Evolutionary conservation across 2,113 vertebrate species (phyloP).

Genomic region (Nesogale talazaci): DNA sequence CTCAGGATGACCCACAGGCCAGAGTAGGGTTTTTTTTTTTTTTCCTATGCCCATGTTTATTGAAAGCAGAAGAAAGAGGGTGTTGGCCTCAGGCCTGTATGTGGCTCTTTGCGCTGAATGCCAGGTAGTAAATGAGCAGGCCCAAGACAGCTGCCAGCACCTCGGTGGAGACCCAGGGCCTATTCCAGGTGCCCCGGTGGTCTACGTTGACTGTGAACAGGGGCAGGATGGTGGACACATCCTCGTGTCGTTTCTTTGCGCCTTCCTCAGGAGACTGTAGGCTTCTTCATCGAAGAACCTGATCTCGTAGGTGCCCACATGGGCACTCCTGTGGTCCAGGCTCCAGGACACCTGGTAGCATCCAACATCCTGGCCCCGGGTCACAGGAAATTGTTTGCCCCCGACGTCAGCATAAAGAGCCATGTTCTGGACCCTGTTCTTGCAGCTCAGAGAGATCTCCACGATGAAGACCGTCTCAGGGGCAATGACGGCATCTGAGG

Average conservation of each 20-base stretch:
- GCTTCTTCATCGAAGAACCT: constrained; percentile 97
- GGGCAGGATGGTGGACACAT: constrained; percentile 90
- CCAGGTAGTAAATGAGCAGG: constrained; percentile 91
- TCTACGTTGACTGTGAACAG: constrained; percentile 94
- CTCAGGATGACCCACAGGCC: not conserved
- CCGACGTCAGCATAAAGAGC: constrained; percentile 94
- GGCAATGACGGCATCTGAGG: constrained; percentile 93
- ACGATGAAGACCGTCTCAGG: constrained; percentile 96
- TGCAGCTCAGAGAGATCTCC: constrained; percentile 92
- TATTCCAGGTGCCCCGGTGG: constrained; percentile 93
- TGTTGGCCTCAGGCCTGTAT: constrained; percentile 88
- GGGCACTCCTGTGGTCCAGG: constrained; percentile 92
- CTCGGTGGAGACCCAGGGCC: constrained; percentile 95
- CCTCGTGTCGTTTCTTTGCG: constrained; percentile 95
- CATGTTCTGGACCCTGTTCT: constrained; percentile 95
- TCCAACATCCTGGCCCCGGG: constrained; percentile 94
- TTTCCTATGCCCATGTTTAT: constrained; percentile 61
- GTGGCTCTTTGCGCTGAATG: constrained; percentile 92
- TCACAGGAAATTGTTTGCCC: constrained; percentile 95
- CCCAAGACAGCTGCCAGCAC: constrained; percentile 92
- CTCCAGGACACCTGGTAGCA: constrained; percentile 98
- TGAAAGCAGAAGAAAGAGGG: constrained; percentile 6
- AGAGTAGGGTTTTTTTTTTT: too few species aligned
- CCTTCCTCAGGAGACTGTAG: constrained; percentile 93
- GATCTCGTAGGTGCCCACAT: constrained; percentile 93